Base-by-base conservation (phyloP, 2,797 vertebrate species). In the Tapirus indicus region DNA sequence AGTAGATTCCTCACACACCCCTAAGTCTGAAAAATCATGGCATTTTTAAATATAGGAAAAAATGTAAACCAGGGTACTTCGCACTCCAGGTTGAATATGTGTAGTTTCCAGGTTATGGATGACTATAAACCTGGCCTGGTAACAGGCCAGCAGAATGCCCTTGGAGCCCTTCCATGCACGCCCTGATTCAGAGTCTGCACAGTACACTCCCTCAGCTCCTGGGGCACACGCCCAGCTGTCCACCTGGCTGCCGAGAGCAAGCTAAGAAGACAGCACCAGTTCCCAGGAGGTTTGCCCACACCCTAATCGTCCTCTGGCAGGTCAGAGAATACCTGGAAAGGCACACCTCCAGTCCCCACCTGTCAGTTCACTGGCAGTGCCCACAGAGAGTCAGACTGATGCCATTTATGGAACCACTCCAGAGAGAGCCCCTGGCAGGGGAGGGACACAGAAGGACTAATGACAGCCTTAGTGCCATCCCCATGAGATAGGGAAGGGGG, bases 1-100 rank as follows among this genome's bases (percentile, higher is more conserved):
- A 72, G 44, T 90, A 27, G 23, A 77, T 44, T 92, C 78, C 66
- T 85, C 1, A 17, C 14, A 10, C 2, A 14, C 14, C 29, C 80
- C 18, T 54, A 38, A 75, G 4, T 95, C 88, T 66, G 27, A 62
- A 83, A 95, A 58, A 69, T 25, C 74, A 14, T 14, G 52, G 17
- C 23, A 2, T 77, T 72, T 77, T 71, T 29, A 83, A 91, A 47
- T 16, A 25, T 23, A 71, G 52, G 41, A 29, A 62, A 80, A 91
- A 71, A 66, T 29, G 62, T 9, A 69, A 86, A 27, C 25, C 29
- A 0, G 7, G 35, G 35, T 83, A 13, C 62, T 80, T 13, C 23
- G 44, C 32, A 18, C 47, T 78, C 10, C 25, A 54, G 13, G 38
- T 47, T 52, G 27, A 72, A 18, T 8, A 41, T 23, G 29, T 16